Conservation (phyloP, 2,113 vertebrate genomes). For the Cololabis saira region DNA sequence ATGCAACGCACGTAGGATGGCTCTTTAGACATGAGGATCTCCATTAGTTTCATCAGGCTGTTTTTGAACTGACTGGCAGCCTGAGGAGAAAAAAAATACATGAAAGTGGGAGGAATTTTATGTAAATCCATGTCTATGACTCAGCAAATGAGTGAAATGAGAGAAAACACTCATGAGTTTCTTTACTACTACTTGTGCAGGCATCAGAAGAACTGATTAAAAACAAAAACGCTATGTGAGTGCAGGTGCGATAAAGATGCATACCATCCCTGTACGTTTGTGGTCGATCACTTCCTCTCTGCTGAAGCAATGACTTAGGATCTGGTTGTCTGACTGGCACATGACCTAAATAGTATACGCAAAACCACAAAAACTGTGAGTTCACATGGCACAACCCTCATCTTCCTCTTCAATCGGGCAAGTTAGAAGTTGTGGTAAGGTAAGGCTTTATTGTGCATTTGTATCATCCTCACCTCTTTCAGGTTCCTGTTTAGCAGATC, state of each 20-base stretch:
- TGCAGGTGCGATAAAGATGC: conserved; percentile 2
- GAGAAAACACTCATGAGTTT: not conserved
- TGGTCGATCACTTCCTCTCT: conserved; percentile 92
- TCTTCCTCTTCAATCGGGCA: conserved; percentile 4
- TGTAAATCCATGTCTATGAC: not conserved
- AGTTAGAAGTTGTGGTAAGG: not conserved
- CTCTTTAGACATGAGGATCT: conserved; percentile 97
- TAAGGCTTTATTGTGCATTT: not conserved
- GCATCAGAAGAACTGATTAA: too few relatives aligned
- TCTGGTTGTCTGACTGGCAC: conserved; percentile 92
- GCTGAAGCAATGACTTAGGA: conserved; percentile 91
- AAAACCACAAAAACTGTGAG: conserved; percentile 47
- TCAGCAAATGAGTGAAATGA: not conserved
- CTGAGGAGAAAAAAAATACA: conserved; percentile 66
- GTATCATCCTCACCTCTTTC: conserved; percentile 89
- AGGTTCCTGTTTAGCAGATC: conserved; percentile 95
- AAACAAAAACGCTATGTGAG: too few relatives aligned
- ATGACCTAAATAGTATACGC: conserved; percentile 85
- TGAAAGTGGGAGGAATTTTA: not conserved
- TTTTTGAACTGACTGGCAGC: conserved; percentile 96
- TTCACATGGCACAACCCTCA: conserved; percentile 30
- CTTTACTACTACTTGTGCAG: not conserved
- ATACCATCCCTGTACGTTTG: conserved; percentile 93
- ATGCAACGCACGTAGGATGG: conserved; percentile 97
- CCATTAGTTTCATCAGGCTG: conserved; percentile 93